These are phyloP conservation scores for Serinus canaria DNA, from an alignment of 2,113 vertebrate species.

Conservation along the genomic window DNA sequence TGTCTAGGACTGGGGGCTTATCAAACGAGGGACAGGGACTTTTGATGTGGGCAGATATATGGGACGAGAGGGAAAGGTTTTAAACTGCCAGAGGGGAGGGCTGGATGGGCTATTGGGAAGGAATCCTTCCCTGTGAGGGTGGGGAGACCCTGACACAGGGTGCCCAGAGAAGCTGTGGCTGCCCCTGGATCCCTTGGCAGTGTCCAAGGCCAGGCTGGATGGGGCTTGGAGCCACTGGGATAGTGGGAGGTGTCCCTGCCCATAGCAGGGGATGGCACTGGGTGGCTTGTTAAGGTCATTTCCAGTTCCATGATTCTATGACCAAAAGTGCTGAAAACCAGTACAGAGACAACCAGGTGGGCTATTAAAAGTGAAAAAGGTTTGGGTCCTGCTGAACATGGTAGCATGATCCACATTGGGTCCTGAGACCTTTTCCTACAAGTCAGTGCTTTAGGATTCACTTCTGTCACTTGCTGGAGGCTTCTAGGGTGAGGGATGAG, in stretches of 20 bases:
- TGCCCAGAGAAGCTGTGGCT: background rate
- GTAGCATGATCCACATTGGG: background rate
- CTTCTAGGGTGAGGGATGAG: background rate
- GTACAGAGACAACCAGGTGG: background rate
- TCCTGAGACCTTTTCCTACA: background rate
- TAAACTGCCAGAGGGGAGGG: background rate
- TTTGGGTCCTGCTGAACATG: background rate
- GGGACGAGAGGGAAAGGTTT: background rate
- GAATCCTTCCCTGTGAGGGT: background rate
- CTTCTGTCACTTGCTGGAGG: background rate
- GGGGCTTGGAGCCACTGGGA: rapidly evolving
- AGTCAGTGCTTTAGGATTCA: background rate
- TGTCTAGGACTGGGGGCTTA: background rate
- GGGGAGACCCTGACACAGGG: background rate
- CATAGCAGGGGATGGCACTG: background rate
- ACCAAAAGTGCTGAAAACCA: background rate
- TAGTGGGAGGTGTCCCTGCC: background rate
- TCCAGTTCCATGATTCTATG: background rate
- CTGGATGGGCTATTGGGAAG: background rate
- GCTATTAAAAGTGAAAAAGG: background rate
- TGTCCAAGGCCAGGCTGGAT: rapidly evolving
- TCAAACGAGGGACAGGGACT: background rate
- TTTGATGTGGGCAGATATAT: background rate
- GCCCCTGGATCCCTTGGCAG: background rate
- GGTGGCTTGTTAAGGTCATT: background rate